These are phyloP conservation scores for Ceyx cyanopectus DNA, from an alignment of 2,113 vertebrate genomes.

Conservation along the genomic window DNA sequence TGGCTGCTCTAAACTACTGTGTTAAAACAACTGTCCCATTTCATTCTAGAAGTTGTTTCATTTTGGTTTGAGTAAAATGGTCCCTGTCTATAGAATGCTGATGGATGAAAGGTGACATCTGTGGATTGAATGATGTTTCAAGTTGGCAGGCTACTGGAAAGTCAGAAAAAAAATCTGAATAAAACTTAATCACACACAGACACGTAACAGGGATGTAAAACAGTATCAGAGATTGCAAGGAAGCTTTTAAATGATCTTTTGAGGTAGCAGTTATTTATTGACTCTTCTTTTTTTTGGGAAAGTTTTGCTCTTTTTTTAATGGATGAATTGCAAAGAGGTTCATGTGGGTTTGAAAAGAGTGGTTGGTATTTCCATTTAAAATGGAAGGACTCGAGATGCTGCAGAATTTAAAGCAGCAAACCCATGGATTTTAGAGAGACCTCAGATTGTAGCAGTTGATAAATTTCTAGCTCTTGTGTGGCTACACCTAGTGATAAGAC, in stretches of 20 bases:
- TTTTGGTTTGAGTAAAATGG: slow-evolving; percentile 19
- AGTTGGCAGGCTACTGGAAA: neutral
- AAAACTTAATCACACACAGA: neutral
- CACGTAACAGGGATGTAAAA: neutral
- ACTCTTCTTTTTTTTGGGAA: neutral
- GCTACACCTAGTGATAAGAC: neutral
- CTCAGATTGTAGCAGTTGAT: neutral
- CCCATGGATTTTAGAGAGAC: neutral
- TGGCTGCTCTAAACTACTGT: neutral
- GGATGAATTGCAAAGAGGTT: neutral
- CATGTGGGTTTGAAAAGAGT: neutral
- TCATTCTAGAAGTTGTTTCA: neutral
- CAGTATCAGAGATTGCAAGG: neutral
- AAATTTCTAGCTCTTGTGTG: neutral
- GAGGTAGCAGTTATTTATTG: neutral
- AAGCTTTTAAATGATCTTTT: neutral
- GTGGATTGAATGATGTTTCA: neutral
- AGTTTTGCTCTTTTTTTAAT: neutral
- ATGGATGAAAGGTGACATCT: neutral
- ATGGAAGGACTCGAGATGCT: neutral
- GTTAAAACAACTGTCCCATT: slow-evolving; percentile 7
- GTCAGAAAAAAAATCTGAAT: neutral
- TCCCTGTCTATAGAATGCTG: neutral
- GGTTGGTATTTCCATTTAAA: neutral
- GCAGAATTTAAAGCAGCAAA: neutral